phyloP scores from a whole-genome alignment of 2,888 invertebrate species.

The Caenorhabditis doughertyi region DNA sequence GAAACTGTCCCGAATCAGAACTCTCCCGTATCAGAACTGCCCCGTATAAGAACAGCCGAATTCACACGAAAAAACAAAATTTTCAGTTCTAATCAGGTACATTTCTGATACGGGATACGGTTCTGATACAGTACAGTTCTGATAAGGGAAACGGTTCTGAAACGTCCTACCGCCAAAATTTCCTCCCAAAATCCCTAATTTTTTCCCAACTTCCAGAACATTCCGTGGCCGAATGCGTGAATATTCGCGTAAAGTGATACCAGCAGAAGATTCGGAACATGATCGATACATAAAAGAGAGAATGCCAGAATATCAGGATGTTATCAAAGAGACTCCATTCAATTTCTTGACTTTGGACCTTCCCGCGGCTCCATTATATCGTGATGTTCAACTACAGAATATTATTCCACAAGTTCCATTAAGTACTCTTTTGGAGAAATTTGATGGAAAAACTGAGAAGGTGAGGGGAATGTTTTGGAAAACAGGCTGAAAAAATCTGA shows the following conservation, averaged over 20 bases:
- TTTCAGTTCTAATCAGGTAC: no score
- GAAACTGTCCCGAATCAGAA: no score
- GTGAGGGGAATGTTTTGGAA: background rate
- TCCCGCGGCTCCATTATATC: slow-evolving; percentile 95
- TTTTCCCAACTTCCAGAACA: slow-evolving; percentile 84
- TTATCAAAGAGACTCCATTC: slow-evolving; percentile 93
- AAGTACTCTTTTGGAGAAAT: slow-evolving; percentile 94
- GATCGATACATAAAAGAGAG: slow-evolving; percentile 70
- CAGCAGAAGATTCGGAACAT: slow-evolving; percentile 87
- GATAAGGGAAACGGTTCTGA: no score
- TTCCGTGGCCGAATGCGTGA: slow-evolving; percentile 88
- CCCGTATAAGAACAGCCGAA: no score
- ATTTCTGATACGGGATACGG: no score
- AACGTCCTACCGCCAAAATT: no score
- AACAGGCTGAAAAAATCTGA: slow-evolving; percentile 58
- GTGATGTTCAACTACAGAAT: slow-evolving; percentile 96
- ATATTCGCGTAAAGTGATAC: slow-evolving; percentile 92
- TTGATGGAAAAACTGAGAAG: slow-evolving; percentile 95
- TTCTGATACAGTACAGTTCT: no score
- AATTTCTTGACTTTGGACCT: slow-evolving; percentile 97
- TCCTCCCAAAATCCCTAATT: no score
- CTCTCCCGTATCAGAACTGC: no score
- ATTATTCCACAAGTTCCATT: slow-evolving; percentile 96
- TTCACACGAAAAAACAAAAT: no score
- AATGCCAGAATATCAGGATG: slow-evolving; percentile 85